Conservation (phyloP, 2,113 vertebrate species). For the Climacteris rufus region DNA sequence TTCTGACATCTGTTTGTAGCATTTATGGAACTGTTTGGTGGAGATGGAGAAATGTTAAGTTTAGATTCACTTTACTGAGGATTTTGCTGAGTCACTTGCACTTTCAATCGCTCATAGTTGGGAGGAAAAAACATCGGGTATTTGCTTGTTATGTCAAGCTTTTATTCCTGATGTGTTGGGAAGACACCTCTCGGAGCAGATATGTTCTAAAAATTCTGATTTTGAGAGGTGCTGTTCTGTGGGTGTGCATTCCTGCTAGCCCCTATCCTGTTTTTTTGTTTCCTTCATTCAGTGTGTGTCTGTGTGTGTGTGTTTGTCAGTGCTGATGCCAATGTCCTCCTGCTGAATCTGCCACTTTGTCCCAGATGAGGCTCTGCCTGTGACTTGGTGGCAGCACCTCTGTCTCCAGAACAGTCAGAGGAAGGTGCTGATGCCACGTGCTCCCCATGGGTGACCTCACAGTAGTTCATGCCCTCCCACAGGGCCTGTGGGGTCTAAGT, state of each 20-base stretch:
- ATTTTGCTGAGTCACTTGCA: neutral
- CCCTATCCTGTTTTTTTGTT: fast-evolving
- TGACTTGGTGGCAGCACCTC: neutral
- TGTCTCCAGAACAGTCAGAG: neutral
- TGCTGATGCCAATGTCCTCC: neutral
- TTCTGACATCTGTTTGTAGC: conserved; percentile 4
- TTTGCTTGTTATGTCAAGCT: neutral
- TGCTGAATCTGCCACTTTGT: neutral
- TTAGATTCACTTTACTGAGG: neutral
- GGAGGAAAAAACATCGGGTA: neutral
- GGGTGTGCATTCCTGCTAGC: neutral
- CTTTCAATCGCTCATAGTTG: neutral
- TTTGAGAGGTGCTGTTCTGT: neutral
- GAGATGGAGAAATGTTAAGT: neutral
- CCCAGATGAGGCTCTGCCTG: fast-evolving
- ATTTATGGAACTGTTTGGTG: neutral
- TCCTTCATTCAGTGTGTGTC: neutral
- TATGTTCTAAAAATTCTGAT: neutral
- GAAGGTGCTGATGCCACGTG: neutral
- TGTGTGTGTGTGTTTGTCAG: neutral
- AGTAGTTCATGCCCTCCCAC: fast-evolving
- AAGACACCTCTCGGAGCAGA: neutral
- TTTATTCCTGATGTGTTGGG: neutral
- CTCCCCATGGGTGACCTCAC: neutral
- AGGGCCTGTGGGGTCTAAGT: neutral